A percentile compares a stretch with the other conserved stretches of the same genome.
Conservation (phyloP, 2,113 vertebrate species). For the Plestiodon gilberti region DNA sequence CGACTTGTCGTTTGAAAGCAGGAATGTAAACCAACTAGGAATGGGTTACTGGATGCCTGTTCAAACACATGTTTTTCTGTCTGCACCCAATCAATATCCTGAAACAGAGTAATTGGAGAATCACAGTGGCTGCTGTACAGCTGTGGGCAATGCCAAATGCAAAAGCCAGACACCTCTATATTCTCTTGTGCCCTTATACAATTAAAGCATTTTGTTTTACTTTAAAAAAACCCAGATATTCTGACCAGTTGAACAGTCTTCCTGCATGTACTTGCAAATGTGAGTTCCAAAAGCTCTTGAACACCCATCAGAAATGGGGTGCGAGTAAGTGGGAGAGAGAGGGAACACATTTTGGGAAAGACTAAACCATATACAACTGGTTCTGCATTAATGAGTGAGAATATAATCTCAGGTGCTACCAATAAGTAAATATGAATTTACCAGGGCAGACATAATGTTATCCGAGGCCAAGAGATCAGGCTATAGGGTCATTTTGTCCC, state of each 20-base stretch:
- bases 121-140: slow-evolving; percentile 55
- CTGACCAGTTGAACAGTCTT: not conserved
- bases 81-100: slow-evolving; percentile 99
- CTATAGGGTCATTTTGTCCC: not conserved
- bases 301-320: not conserved
- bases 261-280: not conserved
- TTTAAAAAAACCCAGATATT: too few relatives aligned
- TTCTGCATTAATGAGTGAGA: not conserved
- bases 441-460: not conserved
- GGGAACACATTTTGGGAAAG: not conserved
- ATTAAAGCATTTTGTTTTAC: not conserved
- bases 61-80: slow-evolving; percentile 99
- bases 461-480: not conserved
- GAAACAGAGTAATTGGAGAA: slow-evolving; percentile 63
- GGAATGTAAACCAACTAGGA: slow-evolving; percentile 96
- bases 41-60: slow-evolving; percentile 96
- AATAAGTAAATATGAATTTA: not conserved
- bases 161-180: not conserved
- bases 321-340: not conserved
- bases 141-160: slow-evolving; percentile 29
- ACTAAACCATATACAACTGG: not conserved
- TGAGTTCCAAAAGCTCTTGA: not conserved
- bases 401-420: not conserved
- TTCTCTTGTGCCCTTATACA: not conserved
- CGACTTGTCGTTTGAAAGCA: slow-evolving; percentile 99